Evolutionary conservation across 2,888 invertebrate species (phyloP).

Genomic region (Phymatocera aterrima): DNA sequence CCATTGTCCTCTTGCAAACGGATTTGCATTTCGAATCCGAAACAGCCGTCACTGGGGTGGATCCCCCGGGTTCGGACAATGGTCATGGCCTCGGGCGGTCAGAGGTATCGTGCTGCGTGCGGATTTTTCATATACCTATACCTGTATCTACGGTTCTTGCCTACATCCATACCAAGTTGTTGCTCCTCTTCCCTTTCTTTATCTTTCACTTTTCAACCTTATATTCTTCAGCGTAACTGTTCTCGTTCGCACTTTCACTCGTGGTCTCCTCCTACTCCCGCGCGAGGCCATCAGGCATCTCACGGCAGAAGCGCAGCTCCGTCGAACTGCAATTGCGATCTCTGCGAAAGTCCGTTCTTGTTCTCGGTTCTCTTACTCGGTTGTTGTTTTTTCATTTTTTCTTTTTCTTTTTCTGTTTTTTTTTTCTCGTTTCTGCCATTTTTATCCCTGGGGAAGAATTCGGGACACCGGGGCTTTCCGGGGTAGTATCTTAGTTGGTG

Average conservation of each 20-base stretch:
- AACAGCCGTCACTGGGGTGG: conserved; percentile 60
- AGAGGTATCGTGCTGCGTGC: conserved; percentile 26
- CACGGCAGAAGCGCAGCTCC: no score
- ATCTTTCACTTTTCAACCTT: neutral
- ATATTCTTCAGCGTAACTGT: neutral
- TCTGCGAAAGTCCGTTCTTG: neutral
- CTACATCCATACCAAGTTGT: no score
- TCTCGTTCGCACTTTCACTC: conserved; percentile 4
- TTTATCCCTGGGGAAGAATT: neutral
- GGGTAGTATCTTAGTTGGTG: conserved; percentile 8
- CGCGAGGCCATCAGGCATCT: no score
- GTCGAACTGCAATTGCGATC: neutral
- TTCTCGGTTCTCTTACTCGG: no score
- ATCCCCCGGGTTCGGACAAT: conserved; percentile 46
- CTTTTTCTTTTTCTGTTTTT: neutral
- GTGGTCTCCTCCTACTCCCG: neutral
- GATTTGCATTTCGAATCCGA: conserved; percentile 65
- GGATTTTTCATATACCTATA: neutral
- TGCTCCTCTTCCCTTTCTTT: neutral
- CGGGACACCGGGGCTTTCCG: neutral
- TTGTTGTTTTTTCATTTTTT: neutral
- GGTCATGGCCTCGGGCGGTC: conserved; percentile 41
- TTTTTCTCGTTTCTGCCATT: neutral
- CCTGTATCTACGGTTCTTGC: neutral
- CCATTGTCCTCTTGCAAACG: conserved; percentile 56